phyloP scores from a whole-genome alignment of 2,113 vertebrate species.

The Hemiprocne comata region DNA sequence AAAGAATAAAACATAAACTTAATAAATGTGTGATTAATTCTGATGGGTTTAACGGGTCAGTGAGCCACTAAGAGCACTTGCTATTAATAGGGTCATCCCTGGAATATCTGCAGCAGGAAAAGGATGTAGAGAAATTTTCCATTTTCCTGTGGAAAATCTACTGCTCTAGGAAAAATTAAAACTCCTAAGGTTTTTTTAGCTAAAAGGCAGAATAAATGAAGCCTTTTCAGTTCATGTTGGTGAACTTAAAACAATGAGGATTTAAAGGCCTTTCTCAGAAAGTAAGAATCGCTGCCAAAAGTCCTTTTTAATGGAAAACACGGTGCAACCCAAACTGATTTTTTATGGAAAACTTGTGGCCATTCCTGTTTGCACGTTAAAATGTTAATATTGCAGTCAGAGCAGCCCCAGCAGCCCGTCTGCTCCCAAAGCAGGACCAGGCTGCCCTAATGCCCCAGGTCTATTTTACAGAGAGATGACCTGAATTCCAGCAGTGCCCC shows the following conservation, averaged over 20 bases:
- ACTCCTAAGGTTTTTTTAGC: not conserved
- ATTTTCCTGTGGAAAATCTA: constrained; percentile 22
- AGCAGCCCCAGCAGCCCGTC: not conserved
- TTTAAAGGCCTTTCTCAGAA: not conserved
- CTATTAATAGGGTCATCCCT: not conserved
- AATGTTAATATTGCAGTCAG: fast-evolving
- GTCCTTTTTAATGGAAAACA: not conserved
- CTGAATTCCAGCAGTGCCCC: not conserved
- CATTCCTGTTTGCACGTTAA: not conserved
- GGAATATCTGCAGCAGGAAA: constrained; percentile 7
- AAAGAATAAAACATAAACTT: not conserved
- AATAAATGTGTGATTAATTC: not conserved
- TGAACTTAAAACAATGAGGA: not conserved
- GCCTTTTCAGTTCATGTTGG: not conserved
- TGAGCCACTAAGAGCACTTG: not conserved
- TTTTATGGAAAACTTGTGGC: not conserved
- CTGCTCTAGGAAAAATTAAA: not conserved
- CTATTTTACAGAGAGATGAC: constrained; percentile 57
- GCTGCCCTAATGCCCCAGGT: not conserved
- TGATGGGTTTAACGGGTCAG: not conserved
- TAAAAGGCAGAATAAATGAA: not conserved
- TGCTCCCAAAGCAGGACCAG: not conserved
- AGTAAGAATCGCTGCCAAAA: not conserved
- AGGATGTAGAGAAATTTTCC: not conserved
- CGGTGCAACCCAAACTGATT: not conserved